Percentiles rank a stretch among this genome's conserved stretches.
Evolutionary conservation across 2,797 vertebrate species (phyloP).

Genomic region (Naso thynnoides): DNA sequence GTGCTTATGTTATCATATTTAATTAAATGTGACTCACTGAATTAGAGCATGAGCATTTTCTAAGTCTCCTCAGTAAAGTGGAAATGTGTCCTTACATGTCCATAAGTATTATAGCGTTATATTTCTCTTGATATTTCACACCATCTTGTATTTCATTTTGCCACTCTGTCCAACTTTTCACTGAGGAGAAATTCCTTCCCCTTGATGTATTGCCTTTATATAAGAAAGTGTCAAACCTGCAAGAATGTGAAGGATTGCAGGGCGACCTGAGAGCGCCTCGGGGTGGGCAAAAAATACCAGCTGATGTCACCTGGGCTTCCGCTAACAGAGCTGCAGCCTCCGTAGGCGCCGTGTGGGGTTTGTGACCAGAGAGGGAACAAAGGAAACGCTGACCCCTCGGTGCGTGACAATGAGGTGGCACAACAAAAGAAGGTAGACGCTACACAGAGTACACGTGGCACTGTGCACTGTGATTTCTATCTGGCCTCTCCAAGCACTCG

Average conservation of each 20-base stretch:
- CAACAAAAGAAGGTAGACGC: constrained; percentile 29
- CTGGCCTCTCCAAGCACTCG: constrained; percentile 57
- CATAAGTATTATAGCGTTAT: not conserved
- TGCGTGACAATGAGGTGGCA: constrained; percentile 60
- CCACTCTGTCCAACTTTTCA: constrained; percentile 63
- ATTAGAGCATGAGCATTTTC: not conserved
- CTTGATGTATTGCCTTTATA: constrained; percentile 88
- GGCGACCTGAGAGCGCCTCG: constrained; percentile 68
- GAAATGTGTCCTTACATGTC: not conserved
- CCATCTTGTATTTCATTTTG: constrained; percentile 60
- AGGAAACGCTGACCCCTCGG: constrained; percentile 65
- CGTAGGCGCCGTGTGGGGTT: constrained; percentile 48
- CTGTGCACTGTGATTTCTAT: constrained; percentile 47
- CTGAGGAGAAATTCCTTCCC: constrained; percentile 64
- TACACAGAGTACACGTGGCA: constrained; percentile 43
- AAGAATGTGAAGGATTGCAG: constrained; percentile 85
- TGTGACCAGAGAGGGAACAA: constrained; percentile 53
- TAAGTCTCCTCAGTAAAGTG: not conserved
- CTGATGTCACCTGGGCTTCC: constrained; percentile 71
- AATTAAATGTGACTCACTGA: not conserved
- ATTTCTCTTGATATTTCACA: constrained; percentile 34
- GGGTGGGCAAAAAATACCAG: constrained; percentile 81
- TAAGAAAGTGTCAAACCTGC: constrained; percentile 83
- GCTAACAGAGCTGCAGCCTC: constrained; percentile 69
- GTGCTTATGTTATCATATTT: not conserved